phyloP scores from a whole-genome alignment of 1,140 invertebrate genomes.

The Conus ventricosus region DNA sequence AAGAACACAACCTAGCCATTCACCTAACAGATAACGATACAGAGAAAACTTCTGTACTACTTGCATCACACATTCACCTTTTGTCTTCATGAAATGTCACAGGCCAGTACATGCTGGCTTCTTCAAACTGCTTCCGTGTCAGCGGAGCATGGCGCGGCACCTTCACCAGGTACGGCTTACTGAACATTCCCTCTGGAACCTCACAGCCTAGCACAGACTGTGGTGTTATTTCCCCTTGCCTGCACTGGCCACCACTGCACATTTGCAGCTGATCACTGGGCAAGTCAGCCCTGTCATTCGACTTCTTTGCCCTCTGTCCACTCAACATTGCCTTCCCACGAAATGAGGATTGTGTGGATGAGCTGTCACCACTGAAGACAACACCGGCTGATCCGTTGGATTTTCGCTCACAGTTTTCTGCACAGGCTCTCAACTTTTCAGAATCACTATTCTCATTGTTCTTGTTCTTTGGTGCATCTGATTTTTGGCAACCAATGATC shows the following conservation, averaged over 20 bases:
- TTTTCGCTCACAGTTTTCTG: not conserved
- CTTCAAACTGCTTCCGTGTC: constrained; percentile 82
- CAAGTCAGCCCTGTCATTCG: not conserved
- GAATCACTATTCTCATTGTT: not conserved
- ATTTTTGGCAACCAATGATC: not conserved
- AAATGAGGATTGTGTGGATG: not conserved
- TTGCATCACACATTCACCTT: constrained; percentile 69
- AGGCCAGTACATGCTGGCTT: constrained; percentile 83
- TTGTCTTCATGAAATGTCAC: constrained; percentile 84
- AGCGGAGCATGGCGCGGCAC: constrained; percentile 81
- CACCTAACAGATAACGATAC: too few relatives aligned
- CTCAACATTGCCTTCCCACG: not conserved
- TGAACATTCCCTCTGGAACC: constrained; percentile 26
- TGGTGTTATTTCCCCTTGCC: not conserved
- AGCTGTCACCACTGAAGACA: not conserved
- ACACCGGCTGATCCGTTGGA: not conserved
- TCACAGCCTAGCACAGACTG: not conserved
- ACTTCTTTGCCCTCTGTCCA: not conserved
- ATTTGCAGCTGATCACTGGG: not conserved
- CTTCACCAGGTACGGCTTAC: constrained; percentile 55
- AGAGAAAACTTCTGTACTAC: too few relatives aligned
- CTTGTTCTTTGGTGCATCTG: not conserved
- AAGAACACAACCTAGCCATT: too few relatives aligned
- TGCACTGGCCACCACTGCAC: not conserved
- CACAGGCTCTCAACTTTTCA: not conserved